Evolutionary conservation across 2,113 vertebrate genomes (phyloP).

Genomic region (Sebastes schlegelii): DNA sequence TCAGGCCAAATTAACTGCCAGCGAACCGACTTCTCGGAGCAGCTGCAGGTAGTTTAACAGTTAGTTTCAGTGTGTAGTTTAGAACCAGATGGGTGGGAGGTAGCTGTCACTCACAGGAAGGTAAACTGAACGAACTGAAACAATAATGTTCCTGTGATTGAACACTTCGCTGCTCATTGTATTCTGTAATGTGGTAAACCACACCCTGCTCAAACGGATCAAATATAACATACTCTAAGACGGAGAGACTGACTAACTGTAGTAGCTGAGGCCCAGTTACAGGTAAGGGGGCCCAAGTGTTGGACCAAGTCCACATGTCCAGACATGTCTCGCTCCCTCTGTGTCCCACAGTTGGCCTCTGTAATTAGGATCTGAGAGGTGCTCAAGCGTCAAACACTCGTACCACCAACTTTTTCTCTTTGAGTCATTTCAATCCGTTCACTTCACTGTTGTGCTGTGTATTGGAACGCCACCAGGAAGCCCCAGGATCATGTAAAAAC

Average conservation of each 20-base stretch:
- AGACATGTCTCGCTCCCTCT: slow-evolving; percentile 35
- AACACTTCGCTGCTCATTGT: slow-evolving; percentile 49
- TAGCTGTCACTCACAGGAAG: slow-evolving; percentile 60
- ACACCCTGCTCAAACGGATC: slow-evolving; percentile 39
- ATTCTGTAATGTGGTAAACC: slow-evolving; percentile 36
- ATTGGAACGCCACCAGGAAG: too few species aligned
- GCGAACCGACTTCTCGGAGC: background rate
- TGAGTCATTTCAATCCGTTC: background rate
- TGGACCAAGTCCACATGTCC: slow-evolving; percentile 42
- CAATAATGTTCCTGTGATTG: slow-evolving; percentile 55
- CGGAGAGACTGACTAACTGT: background rate
- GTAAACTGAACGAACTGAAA: slow-evolving; percentile 31
- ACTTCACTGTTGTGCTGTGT: background rate
- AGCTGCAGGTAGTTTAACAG: background rate
- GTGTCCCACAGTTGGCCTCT: slow-evolving; percentile 47
- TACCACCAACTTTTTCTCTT: background rate
- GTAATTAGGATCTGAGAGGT: slow-evolving; percentile 56
- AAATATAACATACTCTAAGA: slow-evolving; percentile 18
- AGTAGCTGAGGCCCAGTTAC: slow-evolving; percentile 4
- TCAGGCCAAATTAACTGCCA: background rate
- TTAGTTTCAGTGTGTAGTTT: background rate
- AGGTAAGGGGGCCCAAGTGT: slow-evolving; percentile 1
- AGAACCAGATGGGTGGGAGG: slow-evolving; percentile 31
- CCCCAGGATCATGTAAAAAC: too few species aligned
- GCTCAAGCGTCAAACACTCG: background rate